Conservation (phyloP, 2,888 invertebrate species). For the Seladonia tumulorum region DNA sequence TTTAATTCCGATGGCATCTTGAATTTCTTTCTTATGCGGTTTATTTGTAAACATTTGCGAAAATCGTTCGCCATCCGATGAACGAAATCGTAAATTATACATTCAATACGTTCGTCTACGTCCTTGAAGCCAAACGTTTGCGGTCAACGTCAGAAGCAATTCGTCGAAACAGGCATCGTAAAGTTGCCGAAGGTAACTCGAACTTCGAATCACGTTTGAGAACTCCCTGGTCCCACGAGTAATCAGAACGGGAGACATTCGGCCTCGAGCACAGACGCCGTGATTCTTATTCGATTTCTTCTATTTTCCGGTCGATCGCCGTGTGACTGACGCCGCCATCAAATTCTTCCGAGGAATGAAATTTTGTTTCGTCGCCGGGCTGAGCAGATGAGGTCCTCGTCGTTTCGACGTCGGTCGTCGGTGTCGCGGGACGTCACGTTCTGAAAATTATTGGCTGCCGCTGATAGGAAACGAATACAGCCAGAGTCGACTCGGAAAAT, state of each 20-base stretch:
- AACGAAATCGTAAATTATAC: not conserved
- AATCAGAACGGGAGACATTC: constrained; percentile 64
- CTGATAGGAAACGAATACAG: constrained; percentile 10
- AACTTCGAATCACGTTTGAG: constrained; percentile 67
- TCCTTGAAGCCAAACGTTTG: not conserved
- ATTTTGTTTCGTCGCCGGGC: constrained; percentile 30
- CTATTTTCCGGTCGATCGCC: constrained; percentile 21
- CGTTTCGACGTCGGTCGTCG: constrained; percentile 14
- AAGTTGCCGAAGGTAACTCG: constrained; percentile 62
- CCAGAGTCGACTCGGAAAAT: constrained; percentile 1
- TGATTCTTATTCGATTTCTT: constrained; percentile 61
- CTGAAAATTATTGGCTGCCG: constrained; percentile 27
- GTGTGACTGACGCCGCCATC: constrained; percentile 40
- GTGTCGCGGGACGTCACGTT: constrained; percentile 25
- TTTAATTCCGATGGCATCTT: no score
- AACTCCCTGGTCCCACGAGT: constrained; percentile 59
- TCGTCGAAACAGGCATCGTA: constrained; percentile 33
- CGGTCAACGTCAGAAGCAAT: constrained; percentile 5
- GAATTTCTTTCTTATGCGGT: no score
- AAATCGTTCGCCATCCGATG: no score
- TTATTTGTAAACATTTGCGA: no score
- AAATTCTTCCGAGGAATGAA: constrained; percentile 41
- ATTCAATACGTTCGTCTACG: not conserved
- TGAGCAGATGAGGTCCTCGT: constrained; percentile 13
- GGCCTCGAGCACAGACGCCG: constrained; percentile 13